These are phyloP conservation scores for Drosophila pegasa DNA, from an alignment of 2,888 invertebrate genomes.

Conservation along the genomic window DNA sequence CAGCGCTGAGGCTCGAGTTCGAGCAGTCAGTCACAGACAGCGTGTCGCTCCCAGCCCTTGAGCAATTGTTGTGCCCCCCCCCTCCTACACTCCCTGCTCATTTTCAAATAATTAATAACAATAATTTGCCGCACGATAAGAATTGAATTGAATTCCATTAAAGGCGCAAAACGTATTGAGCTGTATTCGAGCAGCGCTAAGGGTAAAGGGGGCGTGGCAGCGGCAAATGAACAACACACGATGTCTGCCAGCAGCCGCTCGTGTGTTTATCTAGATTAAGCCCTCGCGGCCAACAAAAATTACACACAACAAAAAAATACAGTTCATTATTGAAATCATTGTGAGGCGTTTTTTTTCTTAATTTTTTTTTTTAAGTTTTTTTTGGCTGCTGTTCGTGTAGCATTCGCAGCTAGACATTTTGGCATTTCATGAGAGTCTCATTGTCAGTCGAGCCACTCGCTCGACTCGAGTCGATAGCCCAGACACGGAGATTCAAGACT, in stretches of 20 bases:
- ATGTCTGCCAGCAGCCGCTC: conserved; percentile 49
- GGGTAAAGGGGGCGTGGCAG: conserved; percentile 49
- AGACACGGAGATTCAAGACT: conserved; percentile 41
- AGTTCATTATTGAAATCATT: conserved; percentile 81
- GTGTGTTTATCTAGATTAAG: conserved; percentile 78
- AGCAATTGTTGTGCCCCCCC: conserved; percentile 51
- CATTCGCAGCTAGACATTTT: conserved; percentile 78
- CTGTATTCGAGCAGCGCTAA: conserved; percentile 33
- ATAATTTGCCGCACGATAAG: conserved; percentile 82
- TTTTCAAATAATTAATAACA: conserved; percentile 80
- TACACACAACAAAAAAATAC: conserved; percentile 46
- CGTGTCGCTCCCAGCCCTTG: conserved; percentile 80
- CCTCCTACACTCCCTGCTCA: conserved; percentile 13
- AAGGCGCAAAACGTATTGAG: conserved; percentile 77
- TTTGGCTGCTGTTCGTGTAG: conserved; percentile 56
- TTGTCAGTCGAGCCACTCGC: conserved; percentile 56
- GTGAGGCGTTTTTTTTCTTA: conserved; percentile 47
- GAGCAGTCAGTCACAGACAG: conserved; percentile 67
- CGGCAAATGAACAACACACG: conserved; percentile 60
- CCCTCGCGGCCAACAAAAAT: conserved; percentile 60
- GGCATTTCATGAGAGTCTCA: conserved; percentile 76
- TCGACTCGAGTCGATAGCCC: conserved; percentile 36
- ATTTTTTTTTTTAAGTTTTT: conserved; percentile 29
- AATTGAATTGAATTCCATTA: conserved; percentile 82
- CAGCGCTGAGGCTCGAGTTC: conserved; percentile 32